Evolutionary conservation across 1,140 invertebrate species (phyloP).

Genomic region (Neodiprion virginianus): DNA sequence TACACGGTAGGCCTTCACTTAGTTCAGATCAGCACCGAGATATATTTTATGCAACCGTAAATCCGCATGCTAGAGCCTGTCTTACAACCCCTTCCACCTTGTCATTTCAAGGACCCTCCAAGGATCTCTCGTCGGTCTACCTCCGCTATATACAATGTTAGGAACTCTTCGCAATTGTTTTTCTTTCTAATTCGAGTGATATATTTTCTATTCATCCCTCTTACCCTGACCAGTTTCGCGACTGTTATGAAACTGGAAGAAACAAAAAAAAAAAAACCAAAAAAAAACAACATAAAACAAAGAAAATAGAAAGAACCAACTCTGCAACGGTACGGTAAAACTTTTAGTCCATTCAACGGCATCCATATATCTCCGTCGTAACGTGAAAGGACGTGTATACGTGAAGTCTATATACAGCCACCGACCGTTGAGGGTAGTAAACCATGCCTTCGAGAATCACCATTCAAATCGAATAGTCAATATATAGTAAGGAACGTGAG

Average conservation of each 20-base stretch:
- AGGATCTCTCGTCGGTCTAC: no score
- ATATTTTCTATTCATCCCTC: constrained; percentile 11
- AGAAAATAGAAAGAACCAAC: not conserved
- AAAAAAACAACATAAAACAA: not conserved
- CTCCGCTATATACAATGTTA: not conserved
- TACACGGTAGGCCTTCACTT: not conserved
- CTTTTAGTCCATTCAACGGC: not conserved
- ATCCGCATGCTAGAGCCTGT: not conserved
- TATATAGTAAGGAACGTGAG: not conserved
- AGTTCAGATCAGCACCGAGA: not conserved
- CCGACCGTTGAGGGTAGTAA: not conserved
- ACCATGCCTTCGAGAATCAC: not conserved
- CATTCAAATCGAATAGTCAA: not conserved
- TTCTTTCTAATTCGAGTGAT: not conserved
- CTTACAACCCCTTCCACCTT: no score
- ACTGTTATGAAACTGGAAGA: constrained; percentile 15
- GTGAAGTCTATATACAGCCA: no score
- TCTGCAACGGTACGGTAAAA: constrained; percentile 2
- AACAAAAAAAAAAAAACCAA: not conserved
- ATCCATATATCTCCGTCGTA: no score
- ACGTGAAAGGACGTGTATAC: no score
- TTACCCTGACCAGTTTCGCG: constrained; percentile 16
- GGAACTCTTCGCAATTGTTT: constrained; percentile 10
- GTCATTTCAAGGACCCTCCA: no score
- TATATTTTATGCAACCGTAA: not conserved